phyloP scores from a whole-genome alignment of 2,797 vertebrate species.

The Cirrhinus mrigala region DNA sequence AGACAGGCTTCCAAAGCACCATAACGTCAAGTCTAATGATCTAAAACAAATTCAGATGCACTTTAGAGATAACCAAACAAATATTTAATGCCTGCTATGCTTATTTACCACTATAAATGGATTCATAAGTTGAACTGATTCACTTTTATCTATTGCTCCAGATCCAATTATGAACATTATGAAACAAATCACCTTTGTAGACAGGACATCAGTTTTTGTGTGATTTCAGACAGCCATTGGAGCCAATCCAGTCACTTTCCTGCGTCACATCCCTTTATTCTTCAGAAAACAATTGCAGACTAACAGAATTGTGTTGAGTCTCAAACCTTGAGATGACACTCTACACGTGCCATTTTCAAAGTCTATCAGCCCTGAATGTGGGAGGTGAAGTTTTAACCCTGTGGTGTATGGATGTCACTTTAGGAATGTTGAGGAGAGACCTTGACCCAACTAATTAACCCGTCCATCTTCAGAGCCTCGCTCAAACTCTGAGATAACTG shows the following conservation, averaged over 20 bases:
- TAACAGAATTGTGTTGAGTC: conserved; percentile 6
- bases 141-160: neutral
- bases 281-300: conserved; percentile 19
- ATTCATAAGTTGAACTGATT: neutral
- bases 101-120: neutral
- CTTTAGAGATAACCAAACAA: neutral
- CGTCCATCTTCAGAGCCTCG: conserved; percentile 43
- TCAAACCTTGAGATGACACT: conserved; percentile 1
- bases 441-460: conserved; percentile 61
- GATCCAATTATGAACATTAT: neutral
- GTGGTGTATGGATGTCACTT: conserved; percentile 34
- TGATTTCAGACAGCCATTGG: neutral
- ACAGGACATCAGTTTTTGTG: neutral
- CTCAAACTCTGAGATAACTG: conserved; percentile 49
- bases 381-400: conserved; percentile 44
- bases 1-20: neutral
- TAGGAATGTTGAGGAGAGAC: conserved; percentile 54
- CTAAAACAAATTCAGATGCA: neutral
- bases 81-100: neutral
- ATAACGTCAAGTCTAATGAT: neutral
- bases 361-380: conserved; percentile 2
- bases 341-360: conserved; percentile 19
- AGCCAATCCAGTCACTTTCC: neutral
- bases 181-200: neutral
- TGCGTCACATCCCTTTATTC: conserved; percentile 22